These are phyloP conservation scores for Vombatus ursinus DNA, from an alignment of 2,113 vertebrate genomes.

Conservation along the genomic window DNA sequence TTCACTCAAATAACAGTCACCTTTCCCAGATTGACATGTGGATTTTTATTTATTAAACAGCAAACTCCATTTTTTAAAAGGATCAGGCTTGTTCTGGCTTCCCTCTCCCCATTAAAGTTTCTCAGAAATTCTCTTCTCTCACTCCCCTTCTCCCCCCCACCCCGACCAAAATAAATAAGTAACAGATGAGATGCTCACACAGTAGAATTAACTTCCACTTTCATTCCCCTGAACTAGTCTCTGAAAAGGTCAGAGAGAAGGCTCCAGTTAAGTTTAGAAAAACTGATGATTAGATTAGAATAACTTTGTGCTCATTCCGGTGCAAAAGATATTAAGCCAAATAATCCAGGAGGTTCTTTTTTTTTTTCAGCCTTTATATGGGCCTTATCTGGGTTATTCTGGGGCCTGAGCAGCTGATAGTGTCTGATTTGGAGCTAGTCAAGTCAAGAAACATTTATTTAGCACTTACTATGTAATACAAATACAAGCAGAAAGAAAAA, in stretches of 20 bases:
- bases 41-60: conserved; percentile 71
- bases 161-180: conserved; percentile 37
- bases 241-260: conserved; percentile 38
- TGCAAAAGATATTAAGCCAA: conserved; percentile 42
- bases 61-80: conserved; percentile 54
- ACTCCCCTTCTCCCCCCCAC: neutral
- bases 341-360: conserved; percentile 30
- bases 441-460: neutral
- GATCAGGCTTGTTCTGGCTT: conserved; percentile 36
- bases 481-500: neutral
- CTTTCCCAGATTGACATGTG: conserved; percentile 43
- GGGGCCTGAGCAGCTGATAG: neutral
- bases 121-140: conserved; percentile 60
- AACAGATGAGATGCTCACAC: neutral
- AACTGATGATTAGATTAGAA: conserved; percentile 21
- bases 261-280: conserved; percentile 41
- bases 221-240: conserved; percentile 38
- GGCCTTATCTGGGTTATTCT: neutral
- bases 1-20: conserved; percentile 39
- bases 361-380: neutral
- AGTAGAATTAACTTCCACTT: conserved; percentile 21
- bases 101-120: conserved; percentile 13
- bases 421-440: neutral
- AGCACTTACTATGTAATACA: neutral
- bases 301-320: conserved; percentile 15